A percentile compares a stretch with the other conserved stretches of the same genome.
phyloP scores from a whole-genome alignment of 2,113 vertebrate species.

The Sylvia atricapilla region DNA sequence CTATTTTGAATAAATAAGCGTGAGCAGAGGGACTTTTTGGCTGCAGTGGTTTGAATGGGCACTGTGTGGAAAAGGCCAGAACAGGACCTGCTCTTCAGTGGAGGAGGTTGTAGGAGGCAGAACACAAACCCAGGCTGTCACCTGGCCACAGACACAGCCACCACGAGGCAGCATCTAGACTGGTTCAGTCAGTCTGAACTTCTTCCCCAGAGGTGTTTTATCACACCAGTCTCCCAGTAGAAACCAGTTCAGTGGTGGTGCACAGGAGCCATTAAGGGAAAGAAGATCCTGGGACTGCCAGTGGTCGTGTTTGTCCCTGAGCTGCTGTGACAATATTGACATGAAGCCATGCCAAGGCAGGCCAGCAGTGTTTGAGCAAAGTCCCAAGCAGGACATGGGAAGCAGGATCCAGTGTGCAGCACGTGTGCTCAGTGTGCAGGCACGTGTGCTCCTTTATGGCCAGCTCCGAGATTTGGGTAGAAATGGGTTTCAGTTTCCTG shows the following conservation, averaged over 20 bases:
- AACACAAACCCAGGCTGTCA: neutral
- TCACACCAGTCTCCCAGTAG: neutral
- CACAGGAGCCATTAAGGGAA: neutral
- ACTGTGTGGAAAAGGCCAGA: neutral
- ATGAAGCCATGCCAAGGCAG: neutral
- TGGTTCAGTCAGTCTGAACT: neutral
- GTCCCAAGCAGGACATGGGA: neutral
- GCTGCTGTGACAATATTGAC: slow-evolving; percentile 53
- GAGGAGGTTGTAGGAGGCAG: neutral
- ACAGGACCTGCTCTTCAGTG: neutral
- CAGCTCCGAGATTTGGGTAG: neutral
- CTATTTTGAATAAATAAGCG: neutral
- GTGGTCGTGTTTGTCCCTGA: neutral
- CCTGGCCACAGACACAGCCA: neutral
- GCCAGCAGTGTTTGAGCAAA: neutral
- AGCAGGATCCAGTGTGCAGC: neutral
- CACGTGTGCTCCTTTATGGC: neutral
- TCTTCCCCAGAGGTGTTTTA: neutral
- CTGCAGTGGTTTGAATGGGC: neutral
- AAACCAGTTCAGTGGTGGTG: neutral
- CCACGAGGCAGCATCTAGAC: neutral
- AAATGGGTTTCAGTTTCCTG: neutral
- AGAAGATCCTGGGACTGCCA: neutral
- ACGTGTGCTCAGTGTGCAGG: neutral
- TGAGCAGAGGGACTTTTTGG: neutral